Evolutionary conservation across 1,140 invertebrate genomes (phyloP).

Genomic region (Lucilia cuprina): DNA sequence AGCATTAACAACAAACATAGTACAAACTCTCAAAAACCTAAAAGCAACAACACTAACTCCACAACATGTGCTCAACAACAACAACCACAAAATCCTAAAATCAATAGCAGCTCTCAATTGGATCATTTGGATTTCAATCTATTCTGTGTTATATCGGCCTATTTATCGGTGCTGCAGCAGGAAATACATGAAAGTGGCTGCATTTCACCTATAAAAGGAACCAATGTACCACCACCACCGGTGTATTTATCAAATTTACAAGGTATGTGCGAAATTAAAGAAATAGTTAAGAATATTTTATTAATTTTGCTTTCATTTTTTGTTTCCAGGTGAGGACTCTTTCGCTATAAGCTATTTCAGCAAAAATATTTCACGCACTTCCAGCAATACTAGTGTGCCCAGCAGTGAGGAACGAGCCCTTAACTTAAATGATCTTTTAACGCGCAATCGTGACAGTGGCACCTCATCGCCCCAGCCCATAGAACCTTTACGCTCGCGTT

Average conservation of each 20-base stretch:
- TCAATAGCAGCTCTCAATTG: not conserved
- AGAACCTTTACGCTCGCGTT: slow-evolving; percentile 35
- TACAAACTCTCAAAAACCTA: slow-evolving; percentile 12
- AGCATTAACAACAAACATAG: not conserved
- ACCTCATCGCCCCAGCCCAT: slow-evolving; percentile 60
- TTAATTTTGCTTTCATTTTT: not conserved
- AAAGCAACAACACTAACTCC: not conserved
- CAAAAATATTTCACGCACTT: slow-evolving; percentile 60
- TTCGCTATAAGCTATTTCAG: slow-evolving; percentile 50
- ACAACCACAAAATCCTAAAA: slow-evolving; percentile 11
- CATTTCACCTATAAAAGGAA: slow-evolving; percentile 62
- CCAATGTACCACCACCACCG: slow-evolving; percentile 61
- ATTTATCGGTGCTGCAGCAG: slow-evolving; percentile 60
- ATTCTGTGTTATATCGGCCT: slow-evolving; percentile 61
- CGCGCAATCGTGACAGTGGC: slow-evolving; percentile 57
- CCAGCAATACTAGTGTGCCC: slow-evolving; percentile 59
- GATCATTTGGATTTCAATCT: slow-evolving; percentile 56
- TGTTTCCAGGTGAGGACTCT: slow-evolving; percentile 36
- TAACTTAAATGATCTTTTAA: slow-evolving; percentile 47
- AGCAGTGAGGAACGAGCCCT: slow-evolving; percentile 49
- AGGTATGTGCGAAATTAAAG: slow-evolving; percentile 30
- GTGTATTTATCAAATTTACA: slow-evolving; percentile 59
- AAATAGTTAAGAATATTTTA: not conserved
- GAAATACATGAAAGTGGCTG: slow-evolving; percentile 62
- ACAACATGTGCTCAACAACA: not conserved